A percentile compares a stretch with the other conserved stretches of the same genome.
Conservation (phyloP, 1,140 invertebrate genomes). For the Rhysida immarginata region DNA sequence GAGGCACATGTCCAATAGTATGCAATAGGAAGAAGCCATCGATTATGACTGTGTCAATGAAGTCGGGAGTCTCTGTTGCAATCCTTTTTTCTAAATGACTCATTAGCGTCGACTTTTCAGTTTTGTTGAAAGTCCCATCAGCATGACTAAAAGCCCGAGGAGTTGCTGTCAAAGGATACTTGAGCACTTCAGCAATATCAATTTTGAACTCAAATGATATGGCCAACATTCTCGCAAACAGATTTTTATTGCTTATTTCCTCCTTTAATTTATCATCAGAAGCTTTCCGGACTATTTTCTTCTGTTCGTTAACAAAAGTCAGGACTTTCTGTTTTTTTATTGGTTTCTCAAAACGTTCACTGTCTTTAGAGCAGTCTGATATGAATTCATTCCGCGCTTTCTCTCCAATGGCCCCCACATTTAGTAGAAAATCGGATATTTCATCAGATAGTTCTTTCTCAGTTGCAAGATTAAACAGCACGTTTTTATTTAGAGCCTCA, state of each 20-base stretch:
- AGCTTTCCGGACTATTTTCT: neutral
- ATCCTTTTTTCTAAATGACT: neutral
- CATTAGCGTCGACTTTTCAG: neutral
- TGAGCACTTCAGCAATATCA: slow-evolving; percentile 9
- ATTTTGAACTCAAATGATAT: neutral
- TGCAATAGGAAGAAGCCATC: too few species aligned
- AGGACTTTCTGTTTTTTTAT: neutral
- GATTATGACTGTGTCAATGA: too few species aligned
- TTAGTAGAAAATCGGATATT: neutral
- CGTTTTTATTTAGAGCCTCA: neutral
- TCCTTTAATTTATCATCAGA: neutral
- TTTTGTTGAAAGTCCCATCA: slow-evolving; percentile 21
- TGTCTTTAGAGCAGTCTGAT: neutral
- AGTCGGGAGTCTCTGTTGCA: too few species aligned
- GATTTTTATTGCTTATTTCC: neutral
- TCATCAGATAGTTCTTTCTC: neutral
- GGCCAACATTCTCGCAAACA: neutral
- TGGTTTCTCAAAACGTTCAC: neutral
- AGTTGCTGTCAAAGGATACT: slow-evolving; percentile 18
- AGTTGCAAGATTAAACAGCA: neutral
- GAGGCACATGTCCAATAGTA: too few species aligned
- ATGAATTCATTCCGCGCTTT: neutral
- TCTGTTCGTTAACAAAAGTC: neutral
- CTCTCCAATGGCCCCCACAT: neutral
- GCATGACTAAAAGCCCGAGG: slow-evolving; percentile 24